Base-by-base conservation (phyloP, 2,797 vertebrate genomes). In the Knipowitschia caucasica region DNA sequence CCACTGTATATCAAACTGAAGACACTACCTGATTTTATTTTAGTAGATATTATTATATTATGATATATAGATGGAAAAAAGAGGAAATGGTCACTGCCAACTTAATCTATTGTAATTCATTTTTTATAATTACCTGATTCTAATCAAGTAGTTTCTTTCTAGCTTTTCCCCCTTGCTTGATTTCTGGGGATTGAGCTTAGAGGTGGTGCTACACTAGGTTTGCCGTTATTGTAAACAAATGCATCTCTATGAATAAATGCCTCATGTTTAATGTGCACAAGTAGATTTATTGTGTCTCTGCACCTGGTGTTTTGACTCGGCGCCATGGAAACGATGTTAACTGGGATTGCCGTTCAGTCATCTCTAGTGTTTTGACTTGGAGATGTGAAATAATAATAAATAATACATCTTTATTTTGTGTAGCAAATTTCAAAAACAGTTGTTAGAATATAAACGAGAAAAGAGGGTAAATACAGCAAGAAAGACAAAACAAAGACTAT, bases 191-290 rank as follows among this genome's bases (percentile, higher is more conserved):
- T 38, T 29, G 77, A 84, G 73, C 80, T 69, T 78, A 71, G 86
- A 78, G 77, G 35, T 80, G 68, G 81, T 81, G 76, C 79, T 63
- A 57, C 42, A 76, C 70, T 78, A 87, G 75, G 77, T 81, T 79
- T 81, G 80, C 69, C 73, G 55, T 84, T 68, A 81, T 73, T 88
- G 87, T 88, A 85, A 86, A 82, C 65, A 69, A 68, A 77, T 79
- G 75, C 80, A 86, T 84, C 79, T 82, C 78, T 84, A 79, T 84
- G 64, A 79, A 80, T 73, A 88, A 87, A 88, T 85, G 71, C 72
- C 67, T 81, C 69, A 78, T 82, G 75, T 71, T 81, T 71, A 81
- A 78, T 79, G 69, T 79, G 67, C 46, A 58, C 4, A 3, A 23
- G 46, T 9, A 11, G n/a, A 24, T 27, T 45, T 45, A 18, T 46